These are phyloP conservation scores for Drosophila lacertosa DNA, from an alignment of 1,140 invertebrate species.

Conservation along the genomic window DNA sequence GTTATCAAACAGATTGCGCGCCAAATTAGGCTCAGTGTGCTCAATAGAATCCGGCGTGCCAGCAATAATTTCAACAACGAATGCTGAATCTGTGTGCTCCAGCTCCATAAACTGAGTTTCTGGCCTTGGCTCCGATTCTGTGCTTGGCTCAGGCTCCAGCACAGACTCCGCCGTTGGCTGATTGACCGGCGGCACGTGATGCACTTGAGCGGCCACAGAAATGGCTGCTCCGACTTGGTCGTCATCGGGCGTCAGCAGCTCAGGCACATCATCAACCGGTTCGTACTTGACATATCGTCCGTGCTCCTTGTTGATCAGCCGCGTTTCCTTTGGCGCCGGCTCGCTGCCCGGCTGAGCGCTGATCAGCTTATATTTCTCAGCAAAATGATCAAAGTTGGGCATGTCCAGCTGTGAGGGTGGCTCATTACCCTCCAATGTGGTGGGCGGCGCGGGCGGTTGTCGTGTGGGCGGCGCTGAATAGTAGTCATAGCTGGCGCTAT, in stretches of 20 bases:
- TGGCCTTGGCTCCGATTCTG: not conserved
- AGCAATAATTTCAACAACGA: slow-evolving; percentile 64
- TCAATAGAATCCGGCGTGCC: slow-evolving; percentile 50
- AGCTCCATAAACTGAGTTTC: not conserved
- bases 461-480: slow-evolving; percentile 60
- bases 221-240: slow-evolving; percentile 50
- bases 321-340: not conserved
- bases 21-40: not conserved
- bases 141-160: not conserved
- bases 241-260: slow-evolving; percentile 61
- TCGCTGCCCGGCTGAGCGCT: slow-evolving; percentile 31
- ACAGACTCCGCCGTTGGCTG: not conserved
- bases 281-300: slow-evolving; percentile 66
- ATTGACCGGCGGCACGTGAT: slow-evolving; percentile 10
- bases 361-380: slow-evolving; percentile 67
- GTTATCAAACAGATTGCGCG: slow-evolving; percentile 38
- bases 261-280: slow-evolving; percentile 66
- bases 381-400: slow-evolving; percentile 72
- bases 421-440: not conserved
- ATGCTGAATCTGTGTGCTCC: slow-evolving; percentile 47
- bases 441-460: slow-evolving; percentile 62
- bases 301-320: slow-evolving; percentile 34
- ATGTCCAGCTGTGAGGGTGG: slow-evolving; percentile 51
- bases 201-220: slow-evolving; percentile 60
- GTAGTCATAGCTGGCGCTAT: slow-evolving; percentile 55